Conservation (phyloP, 2,113 vertebrate genomes). For the Platysteira castanea region DNA sequence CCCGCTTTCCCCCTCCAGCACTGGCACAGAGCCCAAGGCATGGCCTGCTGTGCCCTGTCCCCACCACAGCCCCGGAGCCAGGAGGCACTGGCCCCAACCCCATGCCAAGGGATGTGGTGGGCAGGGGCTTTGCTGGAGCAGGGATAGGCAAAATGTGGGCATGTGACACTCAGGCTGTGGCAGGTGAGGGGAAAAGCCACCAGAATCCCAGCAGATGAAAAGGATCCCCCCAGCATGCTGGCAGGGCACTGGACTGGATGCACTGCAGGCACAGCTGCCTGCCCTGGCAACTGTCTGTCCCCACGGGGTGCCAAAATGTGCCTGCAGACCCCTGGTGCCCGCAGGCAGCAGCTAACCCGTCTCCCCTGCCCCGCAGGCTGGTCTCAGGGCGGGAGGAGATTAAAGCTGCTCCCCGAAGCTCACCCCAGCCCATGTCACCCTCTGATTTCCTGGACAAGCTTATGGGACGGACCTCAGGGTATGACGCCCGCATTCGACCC, state of each 20-base stretch:
- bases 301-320: accelerated
- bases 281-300: neutral
- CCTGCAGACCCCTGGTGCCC: neutral
- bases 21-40: neutral
- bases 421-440: conserved; percentile 81
- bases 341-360: neutral
- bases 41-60: accelerated
- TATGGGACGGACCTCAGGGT: conserved; percentile 91
- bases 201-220: neutral
- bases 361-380: conserved; percentile 63
- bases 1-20: neutral
- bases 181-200: neutral
- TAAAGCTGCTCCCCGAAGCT: conserved; percentile 72
- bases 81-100: accelerated
- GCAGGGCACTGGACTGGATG: accelerated
- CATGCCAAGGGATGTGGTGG: accelerated
- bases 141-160: neutral
- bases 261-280: accelerated
- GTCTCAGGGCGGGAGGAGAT: conserved; percentile 87
- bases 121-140: neutral
- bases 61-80: neutral
- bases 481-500: conserved; percentile 91
- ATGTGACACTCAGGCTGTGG: neutral
- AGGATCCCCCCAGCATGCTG: accelerated
- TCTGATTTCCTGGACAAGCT: conserved; percentile 97